Evolutionary conservation across 2,113 vertebrate genomes (phyloP).

Genomic region (Burhinus bistriatus): DNA sequence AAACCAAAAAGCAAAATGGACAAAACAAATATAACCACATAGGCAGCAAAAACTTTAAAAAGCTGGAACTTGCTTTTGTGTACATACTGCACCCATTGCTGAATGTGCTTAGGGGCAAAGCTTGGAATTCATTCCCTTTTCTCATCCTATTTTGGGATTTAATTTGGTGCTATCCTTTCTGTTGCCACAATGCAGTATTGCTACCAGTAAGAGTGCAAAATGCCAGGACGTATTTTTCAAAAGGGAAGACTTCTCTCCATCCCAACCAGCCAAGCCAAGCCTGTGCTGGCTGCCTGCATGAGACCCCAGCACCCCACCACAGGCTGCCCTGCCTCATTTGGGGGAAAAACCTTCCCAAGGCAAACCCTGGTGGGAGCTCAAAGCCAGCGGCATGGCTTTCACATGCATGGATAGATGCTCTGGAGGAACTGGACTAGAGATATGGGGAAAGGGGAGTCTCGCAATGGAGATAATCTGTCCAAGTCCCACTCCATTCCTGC

Average conservation of each 20-base stretch:
- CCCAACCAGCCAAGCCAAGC: background rate
- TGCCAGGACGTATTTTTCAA: background rate
- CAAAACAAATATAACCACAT: background rate
- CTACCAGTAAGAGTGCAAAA: background rate
- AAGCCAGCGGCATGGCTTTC: background rate
- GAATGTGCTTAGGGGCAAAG: background rate
- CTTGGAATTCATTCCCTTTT: background rate
- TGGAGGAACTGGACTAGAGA: background rate
- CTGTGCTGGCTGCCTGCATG: background rate
- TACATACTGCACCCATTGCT: background rate
- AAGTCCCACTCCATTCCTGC: background rate
- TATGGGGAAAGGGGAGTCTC: rapidly evolving
- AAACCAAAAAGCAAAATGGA: background rate
- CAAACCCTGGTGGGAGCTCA: background rate
- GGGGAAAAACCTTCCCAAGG: background rate
- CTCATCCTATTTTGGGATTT: background rate
- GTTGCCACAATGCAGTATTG: background rate
- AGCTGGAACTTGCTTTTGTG: background rate
- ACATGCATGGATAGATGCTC: rapidly evolving
- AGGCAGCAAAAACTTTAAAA: background rate
- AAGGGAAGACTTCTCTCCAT: background rate
- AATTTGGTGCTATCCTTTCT: background rate
- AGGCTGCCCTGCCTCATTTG: background rate
- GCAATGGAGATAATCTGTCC: background rate
- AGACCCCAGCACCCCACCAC: background rate